phyloP scores from a whole-genome alignment of 2,888 invertebrate species.

The Drosophila bunnanda region DNA sequence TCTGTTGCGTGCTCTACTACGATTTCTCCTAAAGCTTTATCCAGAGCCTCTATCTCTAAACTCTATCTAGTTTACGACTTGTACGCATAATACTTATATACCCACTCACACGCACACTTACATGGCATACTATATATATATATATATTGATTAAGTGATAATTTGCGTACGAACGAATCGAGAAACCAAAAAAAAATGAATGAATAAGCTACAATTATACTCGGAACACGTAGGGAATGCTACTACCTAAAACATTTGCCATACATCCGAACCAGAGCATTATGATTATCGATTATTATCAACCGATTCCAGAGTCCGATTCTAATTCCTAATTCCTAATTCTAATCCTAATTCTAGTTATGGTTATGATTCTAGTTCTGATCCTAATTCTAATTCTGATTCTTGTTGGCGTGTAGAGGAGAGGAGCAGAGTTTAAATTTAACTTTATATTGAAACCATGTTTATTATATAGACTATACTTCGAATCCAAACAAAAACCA shows the following conservation, averaged over 20 bases:
- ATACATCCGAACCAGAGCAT: slow-evolving; percentile 49
- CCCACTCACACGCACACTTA: slow-evolving; percentile 59
- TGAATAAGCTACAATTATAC: slow-evolving; percentile 71
- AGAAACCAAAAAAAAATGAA: not conserved
- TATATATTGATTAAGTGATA: slow-evolving; percentile 76
- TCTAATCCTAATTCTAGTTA: slow-evolving; percentile 52
- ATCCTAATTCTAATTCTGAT: slow-evolving; percentile 59
- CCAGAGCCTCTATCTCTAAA: slow-evolving; percentile 66
- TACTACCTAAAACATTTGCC: slow-evolving; percentile 57
- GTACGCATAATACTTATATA: slow-evolving; percentile 60
- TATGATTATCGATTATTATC: slow-evolving; percentile 39
- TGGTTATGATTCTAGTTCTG: slow-evolving; percentile 45
- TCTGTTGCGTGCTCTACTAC: slow-evolving; percentile 66
- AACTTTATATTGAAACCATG: slow-evolving; percentile 57
- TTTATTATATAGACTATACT: slow-evolving; percentile 71
- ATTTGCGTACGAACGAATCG: slow-evolving; percentile 64
- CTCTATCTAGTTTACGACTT: slow-evolving; percentile 63
- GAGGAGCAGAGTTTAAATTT: slow-evolving; percentile 54
- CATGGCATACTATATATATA: slow-evolving; percentile 64
- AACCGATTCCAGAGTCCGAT: slow-evolving; percentile 30
- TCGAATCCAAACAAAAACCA: slow-evolving; percentile 38
- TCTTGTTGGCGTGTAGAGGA: slow-evolving; percentile 62
- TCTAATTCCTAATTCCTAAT: slow-evolving; percentile 28
- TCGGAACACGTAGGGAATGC: slow-evolving; percentile 51
- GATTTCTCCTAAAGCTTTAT: slow-evolving; percentile 64